Conservation (phyloP, 2,797 vertebrate genomes). For the Echeneis naucrates region DNA sequence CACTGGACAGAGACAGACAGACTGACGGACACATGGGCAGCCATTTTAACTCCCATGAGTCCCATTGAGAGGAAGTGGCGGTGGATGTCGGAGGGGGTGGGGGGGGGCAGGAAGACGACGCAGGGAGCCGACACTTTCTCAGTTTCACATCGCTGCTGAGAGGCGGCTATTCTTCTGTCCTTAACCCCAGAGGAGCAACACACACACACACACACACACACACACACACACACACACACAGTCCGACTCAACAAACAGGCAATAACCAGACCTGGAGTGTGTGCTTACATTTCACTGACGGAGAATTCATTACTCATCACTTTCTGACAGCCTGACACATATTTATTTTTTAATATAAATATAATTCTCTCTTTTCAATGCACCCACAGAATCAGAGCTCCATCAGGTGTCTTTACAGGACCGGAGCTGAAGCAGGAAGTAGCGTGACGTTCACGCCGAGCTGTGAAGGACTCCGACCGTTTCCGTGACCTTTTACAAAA, state of each 20-base stretch:
- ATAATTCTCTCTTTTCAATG: not conserved
- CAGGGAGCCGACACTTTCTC: conserved; percentile 66
- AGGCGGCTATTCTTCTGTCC: conserved; percentile 66
- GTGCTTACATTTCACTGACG: not conserved
- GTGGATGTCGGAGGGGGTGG: conserved; percentile 10
- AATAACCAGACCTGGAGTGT: too few species aligned
- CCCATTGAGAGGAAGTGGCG: conserved; percentile 47
- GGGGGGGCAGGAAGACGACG: conserved; percentile 64
- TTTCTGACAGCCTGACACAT: not conserved
- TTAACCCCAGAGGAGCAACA: conserved; percentile 47
- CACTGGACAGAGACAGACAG: not conserved
- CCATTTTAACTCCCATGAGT: conserved; percentile 43
- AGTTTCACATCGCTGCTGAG: conserved; percentile 63
- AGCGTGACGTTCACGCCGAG: not conserved
- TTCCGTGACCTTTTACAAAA: not conserved
- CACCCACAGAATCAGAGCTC: too few species aligned
- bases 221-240: conserved; percentile 27
- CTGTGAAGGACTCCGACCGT: conserved; percentile 5
- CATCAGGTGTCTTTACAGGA: too few species aligned
- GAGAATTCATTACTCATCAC: not conserved
- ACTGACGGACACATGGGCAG: conserved; percentile 10
- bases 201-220: conserved; percentile 20
- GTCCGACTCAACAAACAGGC: conserved; percentile 3
- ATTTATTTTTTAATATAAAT: not conserved
- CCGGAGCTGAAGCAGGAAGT: conserved; percentile 24